phyloP scores from a whole-genome alignment of 2,888 invertebrate species.

The Sesia bembeciformis region DNA sequence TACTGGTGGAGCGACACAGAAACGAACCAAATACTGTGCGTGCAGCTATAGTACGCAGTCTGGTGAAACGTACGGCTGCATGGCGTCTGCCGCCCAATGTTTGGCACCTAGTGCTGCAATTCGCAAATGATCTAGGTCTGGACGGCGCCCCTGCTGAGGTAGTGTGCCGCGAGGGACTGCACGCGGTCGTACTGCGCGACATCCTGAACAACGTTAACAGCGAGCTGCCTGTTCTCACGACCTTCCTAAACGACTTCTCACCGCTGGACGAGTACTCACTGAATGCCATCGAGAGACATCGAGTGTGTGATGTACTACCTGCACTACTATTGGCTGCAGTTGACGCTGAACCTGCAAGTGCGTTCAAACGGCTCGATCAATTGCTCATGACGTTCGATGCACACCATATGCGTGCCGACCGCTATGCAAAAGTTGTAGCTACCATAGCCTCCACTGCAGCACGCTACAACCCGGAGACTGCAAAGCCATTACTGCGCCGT shows the following conservation, averaged over 20 bases:
- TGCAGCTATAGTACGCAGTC: constrained; percentile 5
- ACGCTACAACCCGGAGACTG: constrained; percentile 11
- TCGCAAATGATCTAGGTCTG: constrained; percentile 3
- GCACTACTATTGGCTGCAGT: not conserved
- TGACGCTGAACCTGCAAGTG: constrained; percentile 7
- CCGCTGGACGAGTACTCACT: not conserved
- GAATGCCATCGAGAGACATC: not conserved
- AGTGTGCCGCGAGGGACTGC: constrained; percentile 3
- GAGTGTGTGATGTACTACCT: not conserved
- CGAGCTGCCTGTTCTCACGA: not conserved
- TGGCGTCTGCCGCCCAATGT: constrained; percentile 5
- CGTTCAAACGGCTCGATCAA: constrained; percentile 12
- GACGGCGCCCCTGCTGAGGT: constrained; percentile 4
- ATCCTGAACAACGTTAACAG: not conserved
- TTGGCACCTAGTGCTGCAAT: constrained; percentile 2
- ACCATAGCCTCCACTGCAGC: constrained; percentile 18
- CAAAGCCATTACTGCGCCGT: constrained; percentile 17
- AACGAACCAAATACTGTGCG: constrained; percentile 5
- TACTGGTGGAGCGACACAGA: constrained; percentile 16
- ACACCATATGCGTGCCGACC: constrained; percentile 21
- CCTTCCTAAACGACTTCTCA: not conserved
- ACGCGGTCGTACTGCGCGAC: constrained; percentile 2
- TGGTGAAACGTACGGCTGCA: constrained; percentile 4
- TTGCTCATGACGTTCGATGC: constrained; percentile 24
- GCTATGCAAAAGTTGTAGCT: constrained; percentile 17